Conservation (phyloP, 2,113 vertebrate genomes). For the Dasyornis broadbenti region DNA sequence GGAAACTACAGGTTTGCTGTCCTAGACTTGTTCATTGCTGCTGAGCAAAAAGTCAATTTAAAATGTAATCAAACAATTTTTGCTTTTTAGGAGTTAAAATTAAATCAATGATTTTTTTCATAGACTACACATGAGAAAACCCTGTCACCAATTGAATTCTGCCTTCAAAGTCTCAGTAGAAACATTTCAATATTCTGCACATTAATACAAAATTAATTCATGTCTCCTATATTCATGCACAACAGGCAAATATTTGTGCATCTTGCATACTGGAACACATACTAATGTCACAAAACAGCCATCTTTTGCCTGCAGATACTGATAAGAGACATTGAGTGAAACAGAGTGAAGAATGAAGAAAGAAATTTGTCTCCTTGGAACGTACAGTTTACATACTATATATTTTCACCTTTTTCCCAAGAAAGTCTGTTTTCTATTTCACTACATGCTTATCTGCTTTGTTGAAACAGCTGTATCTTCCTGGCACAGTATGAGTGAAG, state of each 20-base stretch:
- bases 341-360: background rate
- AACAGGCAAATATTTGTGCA: background rate
- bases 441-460: background rate
- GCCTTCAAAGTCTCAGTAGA: background rate
- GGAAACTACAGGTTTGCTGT: background rate
- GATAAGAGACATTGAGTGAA: background rate
- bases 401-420: slow-evolving; percentile 12
- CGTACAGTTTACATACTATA: background rate
- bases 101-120: background rate
- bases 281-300: background rate
- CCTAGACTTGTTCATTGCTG: background rate
- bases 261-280: background rate
- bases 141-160: background rate
- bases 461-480: slow-evolving; percentile 56
- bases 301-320: background rate
- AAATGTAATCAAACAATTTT: background rate
- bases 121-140: background rate
- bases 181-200: background rate
- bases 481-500: background rate
- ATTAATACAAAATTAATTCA: background rate
- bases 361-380: background rate
- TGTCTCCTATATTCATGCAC: background rate
- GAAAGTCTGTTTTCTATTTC: slow-evolving; percentile 35
- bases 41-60: background rate
- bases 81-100: background rate